These are phyloP conservation scores for Bufo gargarizans DNA, from an alignment of 2,113 vertebrate genomes.

Conservation along the genomic window DNA sequence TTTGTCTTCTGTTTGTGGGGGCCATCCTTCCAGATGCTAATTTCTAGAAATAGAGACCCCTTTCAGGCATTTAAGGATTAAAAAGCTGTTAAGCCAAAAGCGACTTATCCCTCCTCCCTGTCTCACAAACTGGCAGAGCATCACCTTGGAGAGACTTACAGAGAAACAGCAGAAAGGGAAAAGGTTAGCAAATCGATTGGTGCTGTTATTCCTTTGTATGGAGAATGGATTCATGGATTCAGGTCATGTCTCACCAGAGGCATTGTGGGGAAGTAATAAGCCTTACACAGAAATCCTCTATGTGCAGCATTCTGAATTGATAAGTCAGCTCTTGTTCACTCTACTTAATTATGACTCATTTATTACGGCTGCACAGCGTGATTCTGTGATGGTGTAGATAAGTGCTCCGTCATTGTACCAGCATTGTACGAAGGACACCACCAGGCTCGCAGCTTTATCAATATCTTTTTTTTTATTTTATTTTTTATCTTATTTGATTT, in stretches of 20 bases:
- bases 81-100: constrained; percentile 23
- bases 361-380: constrained; percentile 54
- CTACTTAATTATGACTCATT: constrained; percentile 59
- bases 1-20: background rate
- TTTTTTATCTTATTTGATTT: background rate
- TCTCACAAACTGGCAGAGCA: constrained; percentile 47
- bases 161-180: constrained; percentile 51
- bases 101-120: constrained; percentile 9
- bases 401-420: constrained; percentile 56
- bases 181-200: constrained; percentile 57
- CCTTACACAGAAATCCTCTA: constrained; percentile 54
- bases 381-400: constrained; percentile 55
- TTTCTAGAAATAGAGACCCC: background rate
- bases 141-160: constrained; percentile 48
- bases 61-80: constrained; percentile 31
- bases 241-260: constrained; percentile 59
- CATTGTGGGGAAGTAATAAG: constrained; percentile 60
- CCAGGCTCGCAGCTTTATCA: constrained; percentile 32
- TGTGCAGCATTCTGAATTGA: constrained; percentile 58
- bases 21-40: background rate
- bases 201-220: constrained; percentile 58
- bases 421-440: constrained; percentile 44
- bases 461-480: constrained; percentile 29
- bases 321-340: constrained; percentile 59
- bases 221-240: constrained; percentile 59